phyloP scores from a whole-genome alignment of 1,140 invertebrate species.

The Cherax quadricarinatus region DNA sequence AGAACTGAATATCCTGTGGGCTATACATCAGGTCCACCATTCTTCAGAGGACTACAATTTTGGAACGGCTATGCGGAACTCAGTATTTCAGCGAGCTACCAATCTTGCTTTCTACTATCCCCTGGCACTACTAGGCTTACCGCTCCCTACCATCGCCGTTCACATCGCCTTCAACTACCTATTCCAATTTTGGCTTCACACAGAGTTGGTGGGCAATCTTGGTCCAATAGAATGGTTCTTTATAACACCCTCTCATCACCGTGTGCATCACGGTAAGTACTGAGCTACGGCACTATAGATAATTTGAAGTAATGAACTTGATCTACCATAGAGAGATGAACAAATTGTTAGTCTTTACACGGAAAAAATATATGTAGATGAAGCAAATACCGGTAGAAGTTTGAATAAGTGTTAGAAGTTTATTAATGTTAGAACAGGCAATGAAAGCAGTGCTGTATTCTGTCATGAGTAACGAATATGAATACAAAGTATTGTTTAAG shows the following conservation, averaged over 20 bases:
- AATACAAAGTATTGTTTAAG: too few relatives aligned
- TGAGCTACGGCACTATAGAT: too few relatives aligned
- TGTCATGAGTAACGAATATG: too few relatives aligned
- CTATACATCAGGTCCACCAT: constrained; percentile 96
- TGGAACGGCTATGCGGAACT: constrained; percentile 89
- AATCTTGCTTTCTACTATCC: constrained; percentile 91
- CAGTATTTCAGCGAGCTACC: constrained; percentile 82
- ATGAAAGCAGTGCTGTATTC: too few relatives aligned
- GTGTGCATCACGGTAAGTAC: constrained; percentile 80
- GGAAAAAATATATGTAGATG: too few relatives aligned
- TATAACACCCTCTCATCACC: constrained; percentile 81
- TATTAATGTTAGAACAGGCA: too few relatives aligned
- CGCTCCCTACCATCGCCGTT: constrained; percentile 80
- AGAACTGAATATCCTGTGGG: constrained; percentile 94
- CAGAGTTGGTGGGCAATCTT: constrained; percentile 77
- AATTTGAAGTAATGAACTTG: too few relatives aligned
- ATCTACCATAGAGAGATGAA: too few relatives aligned
- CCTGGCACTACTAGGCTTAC: constrained; percentile 85
- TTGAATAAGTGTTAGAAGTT: background rate
- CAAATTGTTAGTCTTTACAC: too few relatives aligned
- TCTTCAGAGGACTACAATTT: constrained; percentile 97
- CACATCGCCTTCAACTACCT: constrained; percentile 84
- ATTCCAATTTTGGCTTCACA: constrained; percentile 80
- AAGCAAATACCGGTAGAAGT: too few relatives aligned
- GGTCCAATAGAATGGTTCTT: constrained; percentile 81